Percentiles rank a stretch among this genome's conserved stretches.
These are phyloP conservation scores for Mionectes macconnelli DNA, from an alignment of 2,113 vertebrate genomes.

Conservation along the genomic window DNA sequence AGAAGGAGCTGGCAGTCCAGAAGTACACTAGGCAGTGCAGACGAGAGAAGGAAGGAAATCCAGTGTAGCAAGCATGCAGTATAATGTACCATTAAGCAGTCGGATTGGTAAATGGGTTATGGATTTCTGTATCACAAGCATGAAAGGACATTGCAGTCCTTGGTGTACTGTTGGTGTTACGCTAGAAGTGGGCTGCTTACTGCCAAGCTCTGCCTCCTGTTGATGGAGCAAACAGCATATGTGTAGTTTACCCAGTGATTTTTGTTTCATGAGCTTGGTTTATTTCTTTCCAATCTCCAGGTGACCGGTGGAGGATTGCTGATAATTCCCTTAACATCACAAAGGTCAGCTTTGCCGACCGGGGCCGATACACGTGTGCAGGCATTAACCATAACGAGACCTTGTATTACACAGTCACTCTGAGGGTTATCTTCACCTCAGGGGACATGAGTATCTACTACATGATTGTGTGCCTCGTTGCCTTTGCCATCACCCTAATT, in stretches of 20 bases:
- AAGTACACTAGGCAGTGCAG: background rate
- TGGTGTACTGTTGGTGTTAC: background rate
- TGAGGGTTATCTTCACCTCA: constrained; percentile 85
- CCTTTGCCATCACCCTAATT: constrained; percentile 89
- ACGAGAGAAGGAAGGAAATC: background rate
- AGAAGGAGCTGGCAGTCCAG: background rate
- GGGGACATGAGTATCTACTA: constrained; percentile 92
- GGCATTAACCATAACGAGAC: constrained; percentile 4
- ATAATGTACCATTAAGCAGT: background rate
- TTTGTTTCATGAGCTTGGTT: background rate
- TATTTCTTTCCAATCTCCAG: constrained; percentile 68
- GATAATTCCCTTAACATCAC: constrained; percentile 87
- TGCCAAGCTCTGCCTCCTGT: background rate
- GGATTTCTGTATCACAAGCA: background rate
- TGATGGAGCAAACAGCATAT: background rate
- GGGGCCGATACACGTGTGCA: constrained; percentile 88
- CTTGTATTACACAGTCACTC: constrained; percentile 81
- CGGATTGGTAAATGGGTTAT: background rate
- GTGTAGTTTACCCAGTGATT: background rate
- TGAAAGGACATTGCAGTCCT: background rate
- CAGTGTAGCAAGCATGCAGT: background rate
- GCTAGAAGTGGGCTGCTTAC: background rate
- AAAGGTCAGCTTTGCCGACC: constrained; percentile 83
- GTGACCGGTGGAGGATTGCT: constrained; percentile 80
- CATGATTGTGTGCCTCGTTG: constrained; percentile 87